Evolutionary conservation across 2,888 invertebrate species (phyloP).

Genomic region (Notocelia uddmanniana): DNA sequence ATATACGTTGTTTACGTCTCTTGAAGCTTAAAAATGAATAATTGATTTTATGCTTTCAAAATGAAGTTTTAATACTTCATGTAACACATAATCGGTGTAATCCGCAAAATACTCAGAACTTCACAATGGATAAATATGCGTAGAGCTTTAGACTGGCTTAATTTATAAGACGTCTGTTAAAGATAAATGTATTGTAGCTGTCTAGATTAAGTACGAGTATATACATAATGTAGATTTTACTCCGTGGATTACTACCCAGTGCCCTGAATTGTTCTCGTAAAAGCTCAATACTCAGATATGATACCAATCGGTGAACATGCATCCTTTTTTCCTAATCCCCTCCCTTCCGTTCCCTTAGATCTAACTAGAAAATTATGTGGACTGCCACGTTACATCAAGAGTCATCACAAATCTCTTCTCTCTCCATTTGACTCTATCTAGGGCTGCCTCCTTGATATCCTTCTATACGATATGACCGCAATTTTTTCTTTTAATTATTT

Average conservation of each 20-base stretch:
- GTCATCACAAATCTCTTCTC: no score
- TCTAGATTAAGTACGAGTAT: not conserved
- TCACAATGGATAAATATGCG: not conserved
- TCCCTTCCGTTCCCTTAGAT: no score
- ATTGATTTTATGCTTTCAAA: not conserved
- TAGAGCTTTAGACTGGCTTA: not conserved
- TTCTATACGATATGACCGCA: no score
- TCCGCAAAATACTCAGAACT: not conserved
- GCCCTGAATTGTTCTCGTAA: slow-evolving; percentile 61
- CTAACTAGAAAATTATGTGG: no score
- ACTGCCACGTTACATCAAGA: no score
- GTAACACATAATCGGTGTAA: not conserved
- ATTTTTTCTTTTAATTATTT: no score
- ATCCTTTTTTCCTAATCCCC: no score
- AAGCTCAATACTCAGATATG: slow-evolving; percentile 60
- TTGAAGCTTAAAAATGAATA: no score
- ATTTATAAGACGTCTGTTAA: not conserved
- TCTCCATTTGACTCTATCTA: no score
- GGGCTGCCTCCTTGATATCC: no score
- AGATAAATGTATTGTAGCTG: not conserved
- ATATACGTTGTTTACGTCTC: no score
- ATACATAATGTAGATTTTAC: slow-evolving; percentile 57
- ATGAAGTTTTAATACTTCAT: not conserved
- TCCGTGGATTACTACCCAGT: slow-evolving; percentile 66
- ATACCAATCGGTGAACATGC: no score